A percentile compares a stretch with the other conserved stretches of the same genome.
Evolutionary conservation across 1,140 invertebrate species (phyloP).

Genomic region (Hestina assimilis): DNA sequence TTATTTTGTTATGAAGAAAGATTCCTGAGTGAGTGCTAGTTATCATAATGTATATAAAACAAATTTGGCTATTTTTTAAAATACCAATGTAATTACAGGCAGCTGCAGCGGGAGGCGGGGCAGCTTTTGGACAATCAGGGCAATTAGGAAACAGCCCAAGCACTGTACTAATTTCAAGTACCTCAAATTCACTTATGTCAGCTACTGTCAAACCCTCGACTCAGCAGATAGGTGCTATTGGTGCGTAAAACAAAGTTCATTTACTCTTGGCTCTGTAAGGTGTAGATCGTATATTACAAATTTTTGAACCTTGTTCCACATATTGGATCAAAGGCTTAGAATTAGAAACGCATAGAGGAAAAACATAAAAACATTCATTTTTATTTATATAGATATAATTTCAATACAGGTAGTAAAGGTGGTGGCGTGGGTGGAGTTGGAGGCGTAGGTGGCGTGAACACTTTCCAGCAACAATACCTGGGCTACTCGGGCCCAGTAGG

Average conservation of each 20-base stretch:
- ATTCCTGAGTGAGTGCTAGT: not conserved
- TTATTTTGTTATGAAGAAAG: not conserved
- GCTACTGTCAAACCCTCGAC: conserved; percentile 91
- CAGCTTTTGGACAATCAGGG: conserved; percentile 86
- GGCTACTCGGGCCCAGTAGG: conserved; percentile 71
- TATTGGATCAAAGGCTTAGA: too few species aligned
- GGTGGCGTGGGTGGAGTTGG: conserved; percentile 60
- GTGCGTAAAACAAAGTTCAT: too few species aligned
- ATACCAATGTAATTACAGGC: conserved; percentile 34
- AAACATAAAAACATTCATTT: not conserved
- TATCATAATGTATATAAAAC: not conserved
- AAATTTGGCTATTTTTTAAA: not conserved
- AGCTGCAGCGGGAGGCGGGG: conserved; percentile 80
- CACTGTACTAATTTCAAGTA: conserved; percentile 92
- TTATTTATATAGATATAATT: not conserved
- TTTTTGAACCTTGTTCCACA: too few species aligned
- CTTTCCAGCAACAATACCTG: conserved; percentile 73
- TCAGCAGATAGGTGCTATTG: conserved; percentile 90
- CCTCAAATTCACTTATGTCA: conserved; percentile 93
- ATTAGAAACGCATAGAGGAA: too few species aligned
- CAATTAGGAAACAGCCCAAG: conserved; percentile 90
- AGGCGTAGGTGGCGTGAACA: conserved; percentile 58
- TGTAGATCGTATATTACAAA: too few species aligned
- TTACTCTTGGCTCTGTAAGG: too few species aligned
- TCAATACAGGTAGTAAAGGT: conserved; percentile 60